phyloP scores from a whole-genome alignment of 2,888 invertebrate species.

The Drosophila greeni region DNA sequence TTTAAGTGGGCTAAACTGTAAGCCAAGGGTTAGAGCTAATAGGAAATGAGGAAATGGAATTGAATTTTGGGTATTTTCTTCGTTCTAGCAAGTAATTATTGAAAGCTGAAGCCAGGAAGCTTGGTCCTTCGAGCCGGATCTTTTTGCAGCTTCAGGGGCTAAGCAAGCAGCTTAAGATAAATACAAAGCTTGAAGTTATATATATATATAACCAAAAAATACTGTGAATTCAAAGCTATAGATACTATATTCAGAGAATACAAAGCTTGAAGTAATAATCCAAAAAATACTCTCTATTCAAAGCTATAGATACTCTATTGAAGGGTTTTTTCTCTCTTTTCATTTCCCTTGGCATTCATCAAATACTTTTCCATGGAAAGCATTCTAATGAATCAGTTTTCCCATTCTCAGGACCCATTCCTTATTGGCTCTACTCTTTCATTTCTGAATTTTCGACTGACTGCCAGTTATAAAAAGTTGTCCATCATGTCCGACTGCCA shows the following conservation, averaged over 20 bases:
- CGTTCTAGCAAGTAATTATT: neutral
- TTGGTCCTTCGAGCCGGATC: neutral
- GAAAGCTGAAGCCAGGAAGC: too few species aligned
- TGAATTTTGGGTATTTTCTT: neutral
- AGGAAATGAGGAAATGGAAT: slow-evolving; percentile 1
- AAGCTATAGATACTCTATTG: neutral
- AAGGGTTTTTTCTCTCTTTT: neutral
- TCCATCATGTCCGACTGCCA: slow-evolving; percentile 36
- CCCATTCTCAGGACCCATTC: slow-evolving; percentile 8
- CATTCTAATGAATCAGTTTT: slow-evolving; percentile 18
- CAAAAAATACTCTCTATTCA: too few species aligned
- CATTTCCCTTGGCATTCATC: neutral
- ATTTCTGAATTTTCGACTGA: slow-evolving; percentile 6
- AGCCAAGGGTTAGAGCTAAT: slow-evolving; percentile 47
- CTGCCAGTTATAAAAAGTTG: slow-evolving; percentile 24
- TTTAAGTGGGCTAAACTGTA: slow-evolving; percentile 50
- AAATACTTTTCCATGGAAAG: slow-evolving; percentile 5
- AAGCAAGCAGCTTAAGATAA: neutral
- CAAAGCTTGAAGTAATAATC: neutral
- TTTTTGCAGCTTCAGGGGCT: neutral
- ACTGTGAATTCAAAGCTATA: too few species aligned
- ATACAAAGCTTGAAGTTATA: neutral
- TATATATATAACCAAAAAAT: too few species aligned
- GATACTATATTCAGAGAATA: neutral
- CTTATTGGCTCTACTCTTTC: slow-evolving; percentile 25